A percentile compares a stretch with the other conserved stretches of the same genome.
These are phyloP conservation scores for Rotaria macrura DNA, from an alignment of 2,888 invertebrate genomes.

Conservation along the genomic window DNA sequence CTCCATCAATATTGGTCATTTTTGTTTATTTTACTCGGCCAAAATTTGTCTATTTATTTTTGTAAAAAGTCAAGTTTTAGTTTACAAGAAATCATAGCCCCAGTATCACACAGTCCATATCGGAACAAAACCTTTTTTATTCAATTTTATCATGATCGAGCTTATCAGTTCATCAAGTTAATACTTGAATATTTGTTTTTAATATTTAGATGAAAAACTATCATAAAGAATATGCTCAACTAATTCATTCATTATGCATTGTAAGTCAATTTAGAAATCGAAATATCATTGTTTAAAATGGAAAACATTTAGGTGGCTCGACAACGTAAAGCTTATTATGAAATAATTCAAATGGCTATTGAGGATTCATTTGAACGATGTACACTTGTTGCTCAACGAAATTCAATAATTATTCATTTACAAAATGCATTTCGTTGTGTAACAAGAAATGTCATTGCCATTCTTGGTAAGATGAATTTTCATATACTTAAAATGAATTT, in stretches of 20 bases:
- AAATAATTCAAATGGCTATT: not conserved
- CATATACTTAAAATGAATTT: too few species aligned
- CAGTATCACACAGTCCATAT: too few species aligned
- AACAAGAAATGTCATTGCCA: not conserved
- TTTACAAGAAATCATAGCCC: too few species aligned
- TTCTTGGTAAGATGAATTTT: not conserved
- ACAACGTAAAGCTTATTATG: not conserved
- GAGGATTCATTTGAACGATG: constrained; percentile 7
- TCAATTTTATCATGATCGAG: too few species aligned
- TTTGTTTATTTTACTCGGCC: too few species aligned
- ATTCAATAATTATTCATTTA: not conserved
- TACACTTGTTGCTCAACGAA: not conserved
- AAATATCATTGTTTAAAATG: not conserved
- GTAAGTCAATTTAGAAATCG: not conserved
- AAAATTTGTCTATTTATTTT: too few species aligned
- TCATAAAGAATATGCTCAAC: not conserved
- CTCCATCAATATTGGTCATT: too few species aligned
- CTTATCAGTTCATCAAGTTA: too few species aligned
- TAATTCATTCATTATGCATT: not conserved
- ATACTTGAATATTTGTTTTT: too few species aligned
- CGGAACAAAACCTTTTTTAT: too few species aligned
- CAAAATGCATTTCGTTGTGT: not conserved
- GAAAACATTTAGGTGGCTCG: not conserved
- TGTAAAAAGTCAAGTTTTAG: too few species aligned
- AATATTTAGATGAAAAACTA: not conserved